A percentile compares a stretch with the other conserved stretches of the same genome.
Evolutionary conservation across 1,140 invertebrate species (phyloP).

Genomic region (Plutomurus gul): DNA sequence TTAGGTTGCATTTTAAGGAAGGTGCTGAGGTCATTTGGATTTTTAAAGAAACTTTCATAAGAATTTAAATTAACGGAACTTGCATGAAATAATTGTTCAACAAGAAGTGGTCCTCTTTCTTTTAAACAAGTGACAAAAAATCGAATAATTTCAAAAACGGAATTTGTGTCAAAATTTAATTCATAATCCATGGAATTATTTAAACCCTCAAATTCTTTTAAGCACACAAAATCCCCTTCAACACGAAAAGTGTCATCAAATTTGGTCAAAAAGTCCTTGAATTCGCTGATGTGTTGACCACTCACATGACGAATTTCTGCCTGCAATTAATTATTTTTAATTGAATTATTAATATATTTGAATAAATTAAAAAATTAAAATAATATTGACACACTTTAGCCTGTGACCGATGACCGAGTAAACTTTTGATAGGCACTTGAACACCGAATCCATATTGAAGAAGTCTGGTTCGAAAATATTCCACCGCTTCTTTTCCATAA

Average conservation of each 20-base stretch:
- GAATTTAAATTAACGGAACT: constrained; percentile 60
- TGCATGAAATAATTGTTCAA: constrained; percentile 82
- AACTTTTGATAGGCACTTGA: constrained; percentile 82
- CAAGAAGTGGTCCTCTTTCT: constrained; percentile 74
- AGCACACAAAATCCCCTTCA: constrained; percentile 65
- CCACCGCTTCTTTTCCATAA: constrained; percentile 73
- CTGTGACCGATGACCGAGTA: constrained; percentile 58
- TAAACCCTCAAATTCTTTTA: constrained; percentile 70
- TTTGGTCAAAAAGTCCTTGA: constrained; percentile 79
- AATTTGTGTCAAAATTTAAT: constrained; percentile 57
- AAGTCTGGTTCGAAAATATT: constrained; percentile 91
- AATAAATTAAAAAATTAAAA: no score
- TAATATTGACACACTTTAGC: no score
- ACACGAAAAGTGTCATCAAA: constrained; percentile 32
- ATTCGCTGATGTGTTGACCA: constrained; percentile 89
- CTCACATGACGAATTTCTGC: constrained; percentile 95
- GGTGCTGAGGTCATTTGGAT: constrained; percentile 78
- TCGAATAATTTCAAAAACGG: constrained; percentile 74
- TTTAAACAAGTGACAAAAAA: constrained; percentile 78
- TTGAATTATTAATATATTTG: no score
- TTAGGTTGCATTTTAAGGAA: constrained; percentile 78
- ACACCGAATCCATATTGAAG: constrained; percentile 85
- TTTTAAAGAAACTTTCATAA: constrained; percentile 77
- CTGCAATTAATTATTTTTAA: no score
- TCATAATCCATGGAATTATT: constrained; percentile 58